Percentiles rank a stretch among this genome's conserved stretches.
Conservation (phyloP, 2,113 vertebrate species). For the Phaetusa simplex region DNA sequence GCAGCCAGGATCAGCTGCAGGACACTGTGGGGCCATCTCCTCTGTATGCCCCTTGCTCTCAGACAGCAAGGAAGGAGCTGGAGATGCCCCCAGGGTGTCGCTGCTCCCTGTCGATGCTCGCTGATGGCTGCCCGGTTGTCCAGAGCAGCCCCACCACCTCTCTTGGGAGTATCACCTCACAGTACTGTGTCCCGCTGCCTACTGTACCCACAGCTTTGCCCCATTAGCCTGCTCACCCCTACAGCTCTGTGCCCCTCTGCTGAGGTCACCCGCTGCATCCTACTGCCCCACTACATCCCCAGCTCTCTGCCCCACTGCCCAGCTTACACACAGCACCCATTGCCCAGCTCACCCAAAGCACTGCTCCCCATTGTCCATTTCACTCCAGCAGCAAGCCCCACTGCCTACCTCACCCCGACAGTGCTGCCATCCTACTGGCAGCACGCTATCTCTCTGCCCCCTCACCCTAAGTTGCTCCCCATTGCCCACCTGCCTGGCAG, state of each 20-base stretch:
- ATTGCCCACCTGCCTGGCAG: neutral
- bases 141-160: neutral
- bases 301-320: neutral
- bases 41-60: accelerated
- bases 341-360: neutral
- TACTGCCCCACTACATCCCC: neutral
- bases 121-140: neutral
- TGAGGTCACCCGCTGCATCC: neutral
- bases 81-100: accelerated
- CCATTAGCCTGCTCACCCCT: neutral
- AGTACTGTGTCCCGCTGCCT: neutral
- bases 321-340: neutral
- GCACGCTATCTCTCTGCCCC: neutral
- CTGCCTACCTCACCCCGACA: neutral
- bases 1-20: neutral
- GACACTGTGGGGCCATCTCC: neutral
- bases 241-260: neutral
- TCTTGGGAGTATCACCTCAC: neutral
- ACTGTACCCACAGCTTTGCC: neutral
- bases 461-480: neutral
- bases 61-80: neutral
- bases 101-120: neutral
- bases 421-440: neutral
- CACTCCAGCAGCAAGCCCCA: neutral
- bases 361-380: neutral